Conservation (phyloP, 2,888 invertebrate genomes). For the Fragum whitleyi region DNA sequence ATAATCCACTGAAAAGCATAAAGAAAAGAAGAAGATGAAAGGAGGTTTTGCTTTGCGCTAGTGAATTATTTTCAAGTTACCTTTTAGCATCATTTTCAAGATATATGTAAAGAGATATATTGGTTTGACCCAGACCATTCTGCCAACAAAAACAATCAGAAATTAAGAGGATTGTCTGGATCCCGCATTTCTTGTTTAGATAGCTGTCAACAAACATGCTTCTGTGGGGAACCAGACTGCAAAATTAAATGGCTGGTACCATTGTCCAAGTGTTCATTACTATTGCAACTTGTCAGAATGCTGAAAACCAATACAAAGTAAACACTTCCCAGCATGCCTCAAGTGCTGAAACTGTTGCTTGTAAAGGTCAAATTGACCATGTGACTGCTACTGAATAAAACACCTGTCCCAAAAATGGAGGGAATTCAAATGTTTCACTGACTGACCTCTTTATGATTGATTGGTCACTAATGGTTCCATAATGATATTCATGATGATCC, state of each 20-base stretch:
- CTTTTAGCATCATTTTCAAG: too few relatives aligned
- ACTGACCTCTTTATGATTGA: neutral
- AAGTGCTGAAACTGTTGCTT: neutral
- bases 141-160: neutral
- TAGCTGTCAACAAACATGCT: constrained; percentile 17
- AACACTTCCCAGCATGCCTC: constrained; percentile 20
- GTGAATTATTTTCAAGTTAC: too few relatives aligned
- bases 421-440: constrained; percentile 11
- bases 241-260: constrained; percentile 4
- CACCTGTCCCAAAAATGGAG: constrained; percentile 25
- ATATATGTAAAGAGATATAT: neutral
- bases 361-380: constrained; percentile 23
- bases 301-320: constrained; percentile 23
- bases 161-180: neutral
- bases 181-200: neutral
- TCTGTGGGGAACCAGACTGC: neutral
- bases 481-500: neutral
- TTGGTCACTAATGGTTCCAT: neutral
- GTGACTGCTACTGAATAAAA: constrained; percentile 11
- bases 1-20: too few relatives aligned
- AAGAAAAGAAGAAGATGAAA: too few relatives aligned
- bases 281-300: constrained; percentile 10
- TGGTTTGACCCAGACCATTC: neutral
- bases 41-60: too few relatives aligned
- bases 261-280: constrained; percentile 1